Conservation (phyloP, 2,113 vertebrate genomes). For the Hydrochoerus hydrochaeris region DNA sequence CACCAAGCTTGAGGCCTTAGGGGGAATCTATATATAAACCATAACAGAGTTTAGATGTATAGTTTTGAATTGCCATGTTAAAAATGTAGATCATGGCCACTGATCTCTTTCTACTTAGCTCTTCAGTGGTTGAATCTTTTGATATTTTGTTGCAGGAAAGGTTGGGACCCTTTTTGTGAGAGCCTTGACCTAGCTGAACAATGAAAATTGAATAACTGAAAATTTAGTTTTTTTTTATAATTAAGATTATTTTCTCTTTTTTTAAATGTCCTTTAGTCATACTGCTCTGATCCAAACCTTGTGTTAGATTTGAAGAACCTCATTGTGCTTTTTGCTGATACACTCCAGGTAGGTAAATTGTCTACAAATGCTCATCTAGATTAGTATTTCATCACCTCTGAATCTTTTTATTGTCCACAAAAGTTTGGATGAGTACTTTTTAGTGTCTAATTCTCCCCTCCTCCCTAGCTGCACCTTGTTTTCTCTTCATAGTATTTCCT, state of each 20-base stretch:
- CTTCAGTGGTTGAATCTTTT: not conserved
- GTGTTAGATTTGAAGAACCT: conserved; percentile 98
- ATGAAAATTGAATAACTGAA: not conserved
- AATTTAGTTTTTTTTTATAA: not conserved
- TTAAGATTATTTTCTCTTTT: not conserved
- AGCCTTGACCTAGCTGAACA: not conserved
- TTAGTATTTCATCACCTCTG: not conserved
- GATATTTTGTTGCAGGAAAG: not conserved
- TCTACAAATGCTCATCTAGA: fast-evolving
- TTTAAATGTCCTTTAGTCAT: conserved; percentile 89
- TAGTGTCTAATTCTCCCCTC: not conserved
- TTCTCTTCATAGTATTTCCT: not conserved
- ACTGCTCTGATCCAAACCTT: conserved; percentile 96
- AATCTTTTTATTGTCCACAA: not conserved
- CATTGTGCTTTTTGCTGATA: conserved; percentile 97
- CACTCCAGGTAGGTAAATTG: conserved; percentile 91
- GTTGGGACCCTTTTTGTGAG: not conserved
- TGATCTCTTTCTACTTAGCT: not conserved
- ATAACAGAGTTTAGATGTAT: not conserved
- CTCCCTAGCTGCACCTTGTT: not conserved
- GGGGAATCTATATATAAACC: not conserved
- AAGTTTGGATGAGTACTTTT: not conserved
- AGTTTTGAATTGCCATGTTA: conserved; percentile 35
- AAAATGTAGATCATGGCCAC: not conserved
- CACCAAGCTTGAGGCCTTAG: not conserved